Evolutionary conservation across 1,140 invertebrate species (phyloP), one percentile per base, ranked within the genome.

Genomic region (Drosophila teissieri): DNA sequence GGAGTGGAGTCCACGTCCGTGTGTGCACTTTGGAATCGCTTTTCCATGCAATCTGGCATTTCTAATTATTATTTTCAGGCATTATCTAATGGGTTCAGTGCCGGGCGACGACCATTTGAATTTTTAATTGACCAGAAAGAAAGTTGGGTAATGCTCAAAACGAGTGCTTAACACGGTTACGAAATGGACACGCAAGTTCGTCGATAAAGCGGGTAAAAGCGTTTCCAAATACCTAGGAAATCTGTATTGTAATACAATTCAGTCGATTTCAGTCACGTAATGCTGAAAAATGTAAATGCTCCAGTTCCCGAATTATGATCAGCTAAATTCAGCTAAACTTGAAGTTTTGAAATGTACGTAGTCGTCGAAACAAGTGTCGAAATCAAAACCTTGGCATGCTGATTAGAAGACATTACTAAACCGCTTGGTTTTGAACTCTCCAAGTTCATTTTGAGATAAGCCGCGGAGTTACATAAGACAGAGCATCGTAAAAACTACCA

Each of bases 1-100:
- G 48, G 48, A 49, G n/a, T 51, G 48, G 31, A n/a, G 27, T 15
- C 27, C 48, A 70, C 45, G 63, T 85, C 78, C 78, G 78, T 34
- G 44, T 69, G 39, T 77, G 73, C 81, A 81, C 74, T 64, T 51
- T 53, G 78, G 68, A 78, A 70, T 74, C 45, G 61, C 72, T 81
- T 72, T 63, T 73, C 52, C 61, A 73, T 73, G 45, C 36, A 74
- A 78, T 73, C 81, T 78, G 49, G 34, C 61, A 56, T 86, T 82
- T 70, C 63, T 78, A 86, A 85, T 85, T 85, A 85, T 63, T 56
- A 63, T 63, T 77, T 65, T 58, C 27, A 68, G 63, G 63, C 73
- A 86, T 73, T 84, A 82, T 73, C 56, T 69, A 76, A 76, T 76
- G 73, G 62, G 54, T 76, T 76, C 73, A 67, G 51, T 61, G 54